Conservation (phyloP, 1,140 invertebrate genomes). For the Drosophila yakuba region DNA sequence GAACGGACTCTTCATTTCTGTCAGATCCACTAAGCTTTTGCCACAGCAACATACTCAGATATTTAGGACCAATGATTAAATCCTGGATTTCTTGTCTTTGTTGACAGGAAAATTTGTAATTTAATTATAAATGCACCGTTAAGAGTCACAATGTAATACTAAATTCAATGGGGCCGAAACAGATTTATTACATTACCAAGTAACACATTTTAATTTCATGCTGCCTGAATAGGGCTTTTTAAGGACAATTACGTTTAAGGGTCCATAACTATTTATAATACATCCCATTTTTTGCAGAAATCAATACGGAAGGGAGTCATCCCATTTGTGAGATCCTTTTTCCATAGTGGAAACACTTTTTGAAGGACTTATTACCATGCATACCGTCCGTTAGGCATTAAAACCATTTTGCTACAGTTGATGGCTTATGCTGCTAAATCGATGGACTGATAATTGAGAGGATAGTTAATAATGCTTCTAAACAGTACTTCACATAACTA, state of each 20-base stretch:
- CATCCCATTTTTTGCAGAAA: neutral
- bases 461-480: too few relatives aligned
- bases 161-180: conserved; percentile 8
- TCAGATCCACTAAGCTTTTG: conserved; percentile 13
- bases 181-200: neutral
- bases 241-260: conserved; percentile 28
- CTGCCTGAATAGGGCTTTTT: neutral
- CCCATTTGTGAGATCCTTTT: too few relatives aligned
- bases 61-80: conserved; percentile 17
- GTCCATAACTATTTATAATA: conserved; percentile 22
- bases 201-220: conserved; percentile 4
- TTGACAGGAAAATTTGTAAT: neutral
- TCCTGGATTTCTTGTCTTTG: neutral
- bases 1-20: neutral
- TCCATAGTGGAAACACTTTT: too few relatives aligned
- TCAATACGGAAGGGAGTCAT: neutral
- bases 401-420: too few relatives aligned
- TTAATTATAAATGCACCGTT: neutral
- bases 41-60: conserved; percentile 1
- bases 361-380: too few relatives aligned
- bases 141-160: too few relatives aligned
- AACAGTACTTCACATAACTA: too few relatives aligned
- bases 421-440: too few relatives aligned
- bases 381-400: too few relatives aligned
- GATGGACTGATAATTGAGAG: too few relatives aligned